Evolutionary conservation across 2,113 vertebrate genomes (phyloP), one percentile per base, ranked within the genome.

Genomic region (Gavialis gangeticus): DNA sequence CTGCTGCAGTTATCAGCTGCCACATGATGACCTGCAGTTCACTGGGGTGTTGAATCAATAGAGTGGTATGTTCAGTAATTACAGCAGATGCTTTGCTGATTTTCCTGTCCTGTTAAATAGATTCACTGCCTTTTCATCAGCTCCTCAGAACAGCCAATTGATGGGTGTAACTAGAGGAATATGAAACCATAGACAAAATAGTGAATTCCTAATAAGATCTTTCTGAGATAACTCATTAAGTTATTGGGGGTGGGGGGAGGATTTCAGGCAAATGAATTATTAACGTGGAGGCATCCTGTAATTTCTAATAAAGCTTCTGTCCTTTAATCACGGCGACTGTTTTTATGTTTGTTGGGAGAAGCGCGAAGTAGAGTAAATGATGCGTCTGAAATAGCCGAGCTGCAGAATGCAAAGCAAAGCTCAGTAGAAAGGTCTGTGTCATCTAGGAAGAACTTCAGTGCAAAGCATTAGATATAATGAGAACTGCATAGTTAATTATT

Each of bases 391-490:
- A 75, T 7, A 62, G 75, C 73, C 69, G 79, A 84, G 28, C 84
- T 60, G 89, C 95, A 79, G 92, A 82, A 37, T 92, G 89, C 84
- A 2, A 93, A 89, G 85, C 6, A 94, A 71, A 81, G 84, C 91
- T 63, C 67, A 13, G 22, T 85, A 91, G 80, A 92, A 94, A 81
- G 95, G 16, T 93, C 69, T 34, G 92, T 94, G 30, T 60, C 37
- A 60, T 24, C 25, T 66, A 37, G 46, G 46, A 46, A 55, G 46
- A 81, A 81, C 34, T 21, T 60, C 27, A 80, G 25, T 80, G 46
- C 54, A 54, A 66, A 90, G 94, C 94, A 67, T 56, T 94, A 95
- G 94, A 92, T 96, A 91, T 11, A 3, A 16, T 28, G 1, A 2
- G 67, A 78, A 3, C 75, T 7, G 2, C 27, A 14, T 28, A 28